These are phyloP conservation scores for Acipenser oxyrinchus DNA, from an alignment of 2,797 vertebrate species.

Conservation along the genomic window DNA sequence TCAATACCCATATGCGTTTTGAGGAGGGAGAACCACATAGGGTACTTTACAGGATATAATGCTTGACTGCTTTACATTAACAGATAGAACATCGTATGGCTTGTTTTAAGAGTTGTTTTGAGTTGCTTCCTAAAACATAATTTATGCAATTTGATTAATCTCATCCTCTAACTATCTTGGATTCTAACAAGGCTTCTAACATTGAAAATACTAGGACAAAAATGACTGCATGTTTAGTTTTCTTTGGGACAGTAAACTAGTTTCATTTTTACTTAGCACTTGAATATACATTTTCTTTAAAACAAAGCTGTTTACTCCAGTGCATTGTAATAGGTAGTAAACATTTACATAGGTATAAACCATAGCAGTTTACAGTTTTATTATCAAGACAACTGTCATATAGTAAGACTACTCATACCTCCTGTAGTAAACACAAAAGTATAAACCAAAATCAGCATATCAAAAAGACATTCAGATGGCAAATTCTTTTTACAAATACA, in stretches of 20 bases:
- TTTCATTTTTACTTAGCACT: background rate
- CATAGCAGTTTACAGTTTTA: slow-evolving; percentile 33
- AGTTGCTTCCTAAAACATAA: background rate
- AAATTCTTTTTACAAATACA: no score
- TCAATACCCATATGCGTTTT: background rate
- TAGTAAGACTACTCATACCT: no score
- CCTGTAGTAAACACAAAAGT: no score
- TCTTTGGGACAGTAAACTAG: background rate
- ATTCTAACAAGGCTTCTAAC: background rate
- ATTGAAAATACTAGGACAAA: background rate
- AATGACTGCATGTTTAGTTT: background rate
- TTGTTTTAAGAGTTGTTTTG: background rate
- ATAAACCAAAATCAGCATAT: no score
- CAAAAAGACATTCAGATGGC: no score
- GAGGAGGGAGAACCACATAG: no score
- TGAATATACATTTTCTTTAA: background rate
- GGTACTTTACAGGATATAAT: background rate
- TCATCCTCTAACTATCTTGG: background rate
- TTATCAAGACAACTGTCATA: no score
- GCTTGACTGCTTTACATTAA: background rate
- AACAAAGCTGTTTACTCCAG: background rate
- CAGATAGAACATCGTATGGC: background rate
- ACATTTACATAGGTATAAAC: slow-evolving; percentile 60
- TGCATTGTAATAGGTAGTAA: background rate
- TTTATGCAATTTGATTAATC: background rate